Evolutionary conservation across 2,888 invertebrate genomes (phyloP).

Genomic region (Drosophila nr. medialis): DNA sequence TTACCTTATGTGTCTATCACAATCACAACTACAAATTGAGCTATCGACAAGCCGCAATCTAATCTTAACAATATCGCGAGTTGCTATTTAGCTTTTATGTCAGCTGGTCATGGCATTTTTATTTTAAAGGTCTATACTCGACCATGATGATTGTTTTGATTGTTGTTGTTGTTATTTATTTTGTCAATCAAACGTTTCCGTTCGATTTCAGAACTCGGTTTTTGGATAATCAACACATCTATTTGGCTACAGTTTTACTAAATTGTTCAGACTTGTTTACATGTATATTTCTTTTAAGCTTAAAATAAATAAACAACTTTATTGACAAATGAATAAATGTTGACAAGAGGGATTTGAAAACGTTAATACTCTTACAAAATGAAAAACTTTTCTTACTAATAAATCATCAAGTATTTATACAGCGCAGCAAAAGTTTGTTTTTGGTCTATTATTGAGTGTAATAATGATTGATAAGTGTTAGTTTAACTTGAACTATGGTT

Average conservation of each 20-base stretch:
- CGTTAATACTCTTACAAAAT: neutral
- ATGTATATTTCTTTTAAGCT: neutral
- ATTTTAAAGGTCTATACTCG: neutral
- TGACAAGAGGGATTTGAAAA: neutral
- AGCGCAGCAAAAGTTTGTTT: neutral
- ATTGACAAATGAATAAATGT: neutral
- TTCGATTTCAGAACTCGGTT: neutral
- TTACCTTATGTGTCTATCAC: neutral
- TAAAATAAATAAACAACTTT: neutral
- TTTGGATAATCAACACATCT: neutral
- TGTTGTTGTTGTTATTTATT: neutral
- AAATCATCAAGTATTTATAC: neutral
- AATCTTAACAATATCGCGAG: slow-evolving; percentile 41
- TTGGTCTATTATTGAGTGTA: neutral
- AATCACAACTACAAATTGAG: slow-evolving; percentile 24
- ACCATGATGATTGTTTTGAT: neutral
- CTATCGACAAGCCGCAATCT: slow-evolving; percentile 46
- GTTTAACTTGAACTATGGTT: neutral
- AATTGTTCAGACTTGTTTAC: neutral
- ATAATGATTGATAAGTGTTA: neutral
- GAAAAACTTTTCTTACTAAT: neutral
- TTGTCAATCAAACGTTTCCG: neutral
- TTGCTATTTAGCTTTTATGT: neutral
- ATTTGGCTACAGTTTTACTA: neutral
- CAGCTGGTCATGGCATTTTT: neutral